phyloP scores from a whole-genome alignment of 2,888 invertebrate genomes.

The Phortica magna region DNA sequence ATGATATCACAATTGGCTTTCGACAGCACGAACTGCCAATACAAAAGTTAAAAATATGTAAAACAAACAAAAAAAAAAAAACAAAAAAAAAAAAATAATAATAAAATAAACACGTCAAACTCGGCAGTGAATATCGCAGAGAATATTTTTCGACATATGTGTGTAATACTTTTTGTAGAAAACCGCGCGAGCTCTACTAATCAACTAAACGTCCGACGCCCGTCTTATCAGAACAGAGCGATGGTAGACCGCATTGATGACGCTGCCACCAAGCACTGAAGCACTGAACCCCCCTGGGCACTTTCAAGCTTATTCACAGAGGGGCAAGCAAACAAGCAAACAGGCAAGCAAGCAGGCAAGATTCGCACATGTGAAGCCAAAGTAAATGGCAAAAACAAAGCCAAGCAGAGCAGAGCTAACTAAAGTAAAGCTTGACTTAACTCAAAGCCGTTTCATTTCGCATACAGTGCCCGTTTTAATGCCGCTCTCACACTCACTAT shows the following conservation, averaged over 20 bases:
- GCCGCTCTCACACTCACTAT: no score
- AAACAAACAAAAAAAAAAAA: not conserved
- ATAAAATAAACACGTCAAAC: slow-evolving; percentile 4
- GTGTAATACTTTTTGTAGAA: slow-evolving; percentile 1
- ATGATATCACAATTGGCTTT: slow-evolving; percentile 63
- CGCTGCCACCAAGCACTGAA: slow-evolving; percentile 56
- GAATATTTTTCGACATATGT: not conserved
- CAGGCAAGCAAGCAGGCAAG: slow-evolving; percentile 27
- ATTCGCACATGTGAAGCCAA: not conserved
- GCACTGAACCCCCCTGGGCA: not conserved
- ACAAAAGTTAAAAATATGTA: not conserved
- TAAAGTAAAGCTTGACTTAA: no score
- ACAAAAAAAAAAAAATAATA: slow-evolving; percentile 3
- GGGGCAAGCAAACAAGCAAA: not conserved
- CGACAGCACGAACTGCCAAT: not conserved
- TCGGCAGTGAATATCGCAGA: not conserved
- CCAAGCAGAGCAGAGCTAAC: no score
- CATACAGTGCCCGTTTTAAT: no score
- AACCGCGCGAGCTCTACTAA: slow-evolving; percentile 61
- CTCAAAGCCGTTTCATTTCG: no score
- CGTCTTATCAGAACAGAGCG: slow-evolving; percentile 12
- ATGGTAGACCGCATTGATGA: slow-evolving; percentile 55
- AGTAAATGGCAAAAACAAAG: not conserved
- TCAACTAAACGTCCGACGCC: slow-evolving; percentile 54
- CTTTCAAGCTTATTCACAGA: not conserved